Conservation (phyloP, 2,113 vertebrate genomes). For the Ovibos moschatus region DNA sequence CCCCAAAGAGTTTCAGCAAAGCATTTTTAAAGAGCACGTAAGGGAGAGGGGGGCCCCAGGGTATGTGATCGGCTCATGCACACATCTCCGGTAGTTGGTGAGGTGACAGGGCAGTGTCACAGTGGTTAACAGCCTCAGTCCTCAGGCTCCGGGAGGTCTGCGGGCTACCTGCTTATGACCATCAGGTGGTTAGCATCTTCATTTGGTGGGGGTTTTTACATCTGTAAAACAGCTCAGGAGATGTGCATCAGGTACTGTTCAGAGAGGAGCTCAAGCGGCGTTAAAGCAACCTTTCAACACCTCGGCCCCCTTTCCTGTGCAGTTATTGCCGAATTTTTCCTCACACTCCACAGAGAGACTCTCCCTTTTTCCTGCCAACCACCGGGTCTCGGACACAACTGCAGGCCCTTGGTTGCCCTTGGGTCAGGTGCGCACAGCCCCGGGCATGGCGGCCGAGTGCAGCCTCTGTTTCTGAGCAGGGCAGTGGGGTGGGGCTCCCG, state of each 20-base stretch:
- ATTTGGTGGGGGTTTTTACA: not conserved
- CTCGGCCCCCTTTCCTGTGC: not conserved
- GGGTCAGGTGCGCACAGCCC: not conserved
- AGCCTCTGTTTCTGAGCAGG: not conserved
- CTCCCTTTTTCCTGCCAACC: not conserved
- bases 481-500: not conserved
- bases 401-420: not conserved
- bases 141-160: not conserved
- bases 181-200: not conserved
- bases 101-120: too few relatives aligned
- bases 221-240: not conserved
- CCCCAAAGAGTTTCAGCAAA: not conserved
- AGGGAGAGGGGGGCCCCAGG: not conserved
- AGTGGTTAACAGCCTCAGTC: not conserved
- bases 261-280: not conserved
- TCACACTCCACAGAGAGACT: not conserved
- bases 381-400: not conserved
- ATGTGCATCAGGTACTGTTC: not conserved
- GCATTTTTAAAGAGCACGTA: not conserved
- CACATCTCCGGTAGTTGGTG: not conserved
- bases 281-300: not conserved
- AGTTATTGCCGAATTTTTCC: not conserved
- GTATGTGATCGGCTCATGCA: not conserved
- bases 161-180: not conserved
- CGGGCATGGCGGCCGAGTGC: rapidly evolving